Percentiles rank a stretch among this genome's conserved stretches.
These are phyloP conservation scores for Porites australiensis DNA, from an alignment of 64 coral and sea anemone species.

Conservation along the genomic window DNA sequence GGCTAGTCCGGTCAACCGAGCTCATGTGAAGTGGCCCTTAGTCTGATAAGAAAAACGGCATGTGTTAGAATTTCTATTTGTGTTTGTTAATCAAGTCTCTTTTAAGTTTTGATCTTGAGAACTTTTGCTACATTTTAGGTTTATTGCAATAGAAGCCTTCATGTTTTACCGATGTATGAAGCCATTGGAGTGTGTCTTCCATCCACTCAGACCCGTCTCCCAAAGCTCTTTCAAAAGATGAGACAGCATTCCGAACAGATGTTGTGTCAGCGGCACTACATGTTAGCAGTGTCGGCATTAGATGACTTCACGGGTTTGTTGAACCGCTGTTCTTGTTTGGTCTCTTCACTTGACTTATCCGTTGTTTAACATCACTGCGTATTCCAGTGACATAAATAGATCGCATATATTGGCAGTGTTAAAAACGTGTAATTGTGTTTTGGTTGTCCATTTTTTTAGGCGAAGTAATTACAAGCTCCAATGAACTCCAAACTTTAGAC, in stretches of 20 bases:
- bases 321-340: background rate
- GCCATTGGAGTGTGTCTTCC: slow-evolving; percentile 9
- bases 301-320: slow-evolving; percentile 82
- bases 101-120: background rate
- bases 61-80: background rate
- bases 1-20: no score
- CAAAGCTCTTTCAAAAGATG: slow-evolving; percentile 86
- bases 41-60: no score
- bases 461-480: slow-evolving; percentile 72
- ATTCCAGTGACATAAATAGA: background rate
- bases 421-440: no score
- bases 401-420: no score
- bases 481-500: slow-evolving; percentile 82
- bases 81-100: background rate
- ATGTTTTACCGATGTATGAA: background rate
- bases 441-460: slow-evolving; percentile 3
- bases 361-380: background rate
- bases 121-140: background rate
- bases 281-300: slow-evolving; percentile 47
- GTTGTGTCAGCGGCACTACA: slow-evolving; percentile 40
- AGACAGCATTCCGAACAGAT: slow-evolving; percentile 62
- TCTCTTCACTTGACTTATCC: no score
- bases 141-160: background rate
- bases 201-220: slow-evolving; percentile 1
- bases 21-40: no score